Evolutionary conservation across 2,113 vertebrate species (phyloP).

Genomic region (Herpailurus yagouaroundi): DNA sequence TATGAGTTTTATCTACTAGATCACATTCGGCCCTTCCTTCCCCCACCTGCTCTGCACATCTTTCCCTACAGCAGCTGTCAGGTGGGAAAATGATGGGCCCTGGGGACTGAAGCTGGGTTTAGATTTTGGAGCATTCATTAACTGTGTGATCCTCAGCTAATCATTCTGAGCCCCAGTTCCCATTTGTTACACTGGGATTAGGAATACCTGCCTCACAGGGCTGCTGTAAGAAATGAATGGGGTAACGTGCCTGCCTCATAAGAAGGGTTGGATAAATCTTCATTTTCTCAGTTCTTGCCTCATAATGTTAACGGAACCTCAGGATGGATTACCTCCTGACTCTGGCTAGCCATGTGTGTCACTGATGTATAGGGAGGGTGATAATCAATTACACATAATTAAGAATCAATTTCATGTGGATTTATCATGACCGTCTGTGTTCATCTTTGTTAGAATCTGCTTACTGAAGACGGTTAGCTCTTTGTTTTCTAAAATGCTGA

Average conservation of each 20-base stretch:
- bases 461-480: neutral
- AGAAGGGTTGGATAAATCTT: neutral
- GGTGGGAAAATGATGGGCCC: neutral
- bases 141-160: neutral
- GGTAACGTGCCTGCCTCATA: fast-evolving
- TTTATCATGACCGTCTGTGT: neutral
- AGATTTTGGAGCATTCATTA: constrained; percentile 11
- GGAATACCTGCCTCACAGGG: neutral
- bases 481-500: neutral
- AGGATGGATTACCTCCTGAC: constrained; percentile 21
- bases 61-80: neutral
- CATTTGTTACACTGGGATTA: neutral
- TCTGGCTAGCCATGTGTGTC: neutral
- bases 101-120: neutral
- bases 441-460: constrained; percentile 43
- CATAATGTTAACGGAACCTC: neutral
- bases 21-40: neutral
- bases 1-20: neutral
- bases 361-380: neutral
- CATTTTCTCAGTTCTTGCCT: constrained; percentile 14
- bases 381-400: constrained; percentile 39
- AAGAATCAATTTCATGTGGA: constrained; percentile 16
- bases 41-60: neutral
- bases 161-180: neutral
- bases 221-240: neutral